These are phyloP conservation scores for Propithecus perrieri DNA, from an alignment of 2,797 vertebrate genomes.

Conservation along the genomic window DNA sequence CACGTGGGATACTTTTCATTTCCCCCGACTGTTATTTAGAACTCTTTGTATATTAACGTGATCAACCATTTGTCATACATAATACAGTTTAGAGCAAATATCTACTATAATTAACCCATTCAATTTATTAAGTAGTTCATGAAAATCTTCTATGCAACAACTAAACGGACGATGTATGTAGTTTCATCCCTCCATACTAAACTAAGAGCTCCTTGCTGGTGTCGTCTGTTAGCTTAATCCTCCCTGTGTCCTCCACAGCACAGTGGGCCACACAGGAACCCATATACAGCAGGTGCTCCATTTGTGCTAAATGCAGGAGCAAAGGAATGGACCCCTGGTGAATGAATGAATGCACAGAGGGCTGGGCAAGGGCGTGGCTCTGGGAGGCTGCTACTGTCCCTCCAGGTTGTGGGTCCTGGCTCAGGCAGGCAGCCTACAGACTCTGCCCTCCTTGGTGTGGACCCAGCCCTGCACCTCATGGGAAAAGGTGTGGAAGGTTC, in stretches of 20 bases:
- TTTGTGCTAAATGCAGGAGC: not conserved
- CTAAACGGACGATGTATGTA: accelerated
- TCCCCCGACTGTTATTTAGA: not conserved
- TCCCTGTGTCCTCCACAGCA: not conserved
- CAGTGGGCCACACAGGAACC: not conserved
- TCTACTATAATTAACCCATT: not conserved
- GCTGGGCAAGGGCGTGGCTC: not conserved
- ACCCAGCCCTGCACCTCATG: not conserved
- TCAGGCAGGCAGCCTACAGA: not conserved
- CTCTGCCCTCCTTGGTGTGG: not conserved
- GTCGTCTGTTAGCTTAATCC: not conserved
- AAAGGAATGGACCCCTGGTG: not conserved
- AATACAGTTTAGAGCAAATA: not conserved
- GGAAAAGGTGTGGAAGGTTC: not conserved
- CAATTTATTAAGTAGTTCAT: not conserved
- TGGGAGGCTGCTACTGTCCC: not conserved
- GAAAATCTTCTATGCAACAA: not conserved
- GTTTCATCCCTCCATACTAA: not conserved
- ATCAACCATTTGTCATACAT: not conserved
- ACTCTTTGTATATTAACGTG: not conserved
- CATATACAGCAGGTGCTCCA: not conserved
- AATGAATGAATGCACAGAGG: not conserved
- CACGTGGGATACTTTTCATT: not conserved
- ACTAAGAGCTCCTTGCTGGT: not conserved
- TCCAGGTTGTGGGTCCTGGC: not conserved